Base-by-base conservation (phyloP, 2,113 vertebrate genomes). In the Rhegmatorhina hoffmannsi region DNA sequence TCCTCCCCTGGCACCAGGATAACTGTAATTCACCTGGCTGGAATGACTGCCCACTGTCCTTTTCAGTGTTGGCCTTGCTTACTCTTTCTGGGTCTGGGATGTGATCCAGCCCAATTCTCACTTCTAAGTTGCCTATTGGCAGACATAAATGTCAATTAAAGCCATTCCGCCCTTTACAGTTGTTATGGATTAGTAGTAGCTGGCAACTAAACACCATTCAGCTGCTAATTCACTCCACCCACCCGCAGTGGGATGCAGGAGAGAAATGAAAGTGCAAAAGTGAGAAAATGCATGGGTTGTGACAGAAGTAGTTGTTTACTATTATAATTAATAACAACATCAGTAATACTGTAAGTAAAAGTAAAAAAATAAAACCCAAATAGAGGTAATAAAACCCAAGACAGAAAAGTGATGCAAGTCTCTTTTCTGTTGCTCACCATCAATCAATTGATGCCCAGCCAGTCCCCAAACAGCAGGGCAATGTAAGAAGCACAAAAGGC, bases 381-480 rank as follows among this genome's bases (percentile, higher is more conserved):
- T 17, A n/a, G 62, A 40, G 49, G 47, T 6, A 55, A 46, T 40
- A 69, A 73, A 84, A 53, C 6, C n/a, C 38, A 75, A 25, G 64
- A 52, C 44, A 62, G 7, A 56, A 17, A 55, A 50, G n/a, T 17
- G 47, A 17, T 50, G 18, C 21, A 66, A 55, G 36, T 44, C n/a
- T n/a, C n/a, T n/a, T n/a, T n/a, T n/a, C 7, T 11, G 4, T 47
- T 44, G 9, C 12, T 77, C 13, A 15, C 8, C 29, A 36, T 3
- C 23, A 46, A 13, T 17, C 0, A 0, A 16, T 29, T 4, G 0
- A 69, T 53, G 34, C 16, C 15, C 70, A 85, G 52, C 9, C 43
- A 60, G 62, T 7, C 26, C 9, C 34, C 0, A 0, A 50, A 20
- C 13, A 69, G 55, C 6, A 15, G 36, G n/a, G 17, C 1, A 8